Conservation (phyloP, 2,888 invertebrate genomes). For the Boloria selene region DNA sequence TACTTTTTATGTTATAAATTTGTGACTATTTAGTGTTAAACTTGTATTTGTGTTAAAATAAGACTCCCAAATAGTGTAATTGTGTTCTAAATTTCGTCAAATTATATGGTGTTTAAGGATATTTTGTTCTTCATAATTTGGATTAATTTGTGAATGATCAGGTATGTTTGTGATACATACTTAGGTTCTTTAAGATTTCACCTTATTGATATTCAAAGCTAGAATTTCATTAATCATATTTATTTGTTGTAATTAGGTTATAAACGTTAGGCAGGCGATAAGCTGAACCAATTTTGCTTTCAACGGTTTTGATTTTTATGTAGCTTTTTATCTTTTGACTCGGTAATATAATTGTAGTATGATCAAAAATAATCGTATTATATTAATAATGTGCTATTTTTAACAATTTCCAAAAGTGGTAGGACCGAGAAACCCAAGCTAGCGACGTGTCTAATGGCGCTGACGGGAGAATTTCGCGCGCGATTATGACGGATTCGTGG, state of each 20-base stretch:
- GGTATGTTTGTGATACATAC: slow-evolving; percentile 61
- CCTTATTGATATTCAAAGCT: slow-evolving; percentile 41
- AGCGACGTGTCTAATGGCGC: slow-evolving; percentile 83
- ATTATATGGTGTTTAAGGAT: slow-evolving; percentile 60
- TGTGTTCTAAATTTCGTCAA: slow-evolving; percentile 50
- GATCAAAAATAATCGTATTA: slow-evolving; percentile 48
- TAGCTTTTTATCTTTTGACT: slow-evolving; percentile 23
- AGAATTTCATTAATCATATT: slow-evolving; percentile 43
- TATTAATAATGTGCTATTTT: slow-evolving; percentile 67
- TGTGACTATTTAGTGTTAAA: slow-evolving; percentile 36
- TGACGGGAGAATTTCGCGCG: slow-evolving; percentile 81
- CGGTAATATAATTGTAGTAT: slow-evolving; percentile 15
- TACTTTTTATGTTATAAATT: slow-evolving; percentile 40
- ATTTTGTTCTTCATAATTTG: slow-evolving; percentile 65
- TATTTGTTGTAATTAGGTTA: slow-evolving; percentile 72
- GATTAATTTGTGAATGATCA: slow-evolving; percentile 77
- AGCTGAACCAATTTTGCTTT: slow-evolving; percentile 71
- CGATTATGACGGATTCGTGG: slow-evolving; percentile 82
- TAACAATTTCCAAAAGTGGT: slow-evolving; percentile 79
- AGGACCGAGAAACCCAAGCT: slow-evolving; percentile 76
- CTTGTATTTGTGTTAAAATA: slow-evolving; percentile 44
- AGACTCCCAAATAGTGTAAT: slow-evolving; percentile 48
- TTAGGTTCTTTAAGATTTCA: slow-evolving; percentile 49
- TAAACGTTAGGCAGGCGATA: slow-evolving; percentile 75
- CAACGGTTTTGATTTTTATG: slow-evolving; percentile 54